phyloP scores from a whole-genome alignment of 2,888 invertebrate species.

The Hyppa rectilinea region DNA sequence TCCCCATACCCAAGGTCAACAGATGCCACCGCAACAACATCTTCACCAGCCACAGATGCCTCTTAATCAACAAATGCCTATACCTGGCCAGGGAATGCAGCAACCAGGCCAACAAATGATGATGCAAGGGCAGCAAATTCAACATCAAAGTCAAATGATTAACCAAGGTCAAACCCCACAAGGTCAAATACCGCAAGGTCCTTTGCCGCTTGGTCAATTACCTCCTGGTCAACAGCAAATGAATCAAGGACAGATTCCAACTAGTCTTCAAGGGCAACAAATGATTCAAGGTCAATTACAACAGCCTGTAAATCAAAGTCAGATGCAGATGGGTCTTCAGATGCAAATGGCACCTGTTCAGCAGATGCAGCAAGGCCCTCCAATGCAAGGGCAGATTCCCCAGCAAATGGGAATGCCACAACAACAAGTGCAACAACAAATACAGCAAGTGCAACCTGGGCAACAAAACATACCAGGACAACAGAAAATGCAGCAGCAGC shows the following conservation, averaged over 20 bases:
- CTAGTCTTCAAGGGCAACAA: constrained; percentile 65
- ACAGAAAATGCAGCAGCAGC: constrained; percentile 72
- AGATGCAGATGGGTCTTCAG: constrained; percentile 65
- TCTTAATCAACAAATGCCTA: constrained; percentile 72
- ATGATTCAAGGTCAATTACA: constrained; percentile 66
- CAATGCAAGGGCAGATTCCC: constrained; percentile 63
- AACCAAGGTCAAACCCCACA: constrained; percentile 75
- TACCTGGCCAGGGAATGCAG: constrained; percentile 72
- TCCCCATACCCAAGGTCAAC: constrained; percentile 69
- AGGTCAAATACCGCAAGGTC: constrained; percentile 54
- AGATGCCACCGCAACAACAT: constrained; percentile 63
- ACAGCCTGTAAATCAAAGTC: constrained; percentile 58
- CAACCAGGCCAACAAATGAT: constrained; percentile 74
- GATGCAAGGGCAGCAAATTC: constrained; percentile 76
- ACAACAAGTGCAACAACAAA: constrained; percentile 62
- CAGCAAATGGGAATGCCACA: constrained; percentile 72
- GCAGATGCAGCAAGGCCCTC: constrained; percentile 56
- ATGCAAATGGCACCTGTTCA: constrained; percentile 62
- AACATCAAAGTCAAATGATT: constrained; percentile 73
- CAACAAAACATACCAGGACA: constrained; percentile 68
- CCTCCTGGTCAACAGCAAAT: constrained; percentile 62
- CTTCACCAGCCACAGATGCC: constrained; percentile 64
- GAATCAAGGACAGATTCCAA: constrained; percentile 63
- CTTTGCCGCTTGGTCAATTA: constrained; percentile 61
- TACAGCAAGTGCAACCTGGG: constrained; percentile 68